A percentile compares a stretch with the other conserved stretches of the same genome.
Conservation (phyloP, 1,140 invertebrate species). For the Euborellia annulipes region DNA sequence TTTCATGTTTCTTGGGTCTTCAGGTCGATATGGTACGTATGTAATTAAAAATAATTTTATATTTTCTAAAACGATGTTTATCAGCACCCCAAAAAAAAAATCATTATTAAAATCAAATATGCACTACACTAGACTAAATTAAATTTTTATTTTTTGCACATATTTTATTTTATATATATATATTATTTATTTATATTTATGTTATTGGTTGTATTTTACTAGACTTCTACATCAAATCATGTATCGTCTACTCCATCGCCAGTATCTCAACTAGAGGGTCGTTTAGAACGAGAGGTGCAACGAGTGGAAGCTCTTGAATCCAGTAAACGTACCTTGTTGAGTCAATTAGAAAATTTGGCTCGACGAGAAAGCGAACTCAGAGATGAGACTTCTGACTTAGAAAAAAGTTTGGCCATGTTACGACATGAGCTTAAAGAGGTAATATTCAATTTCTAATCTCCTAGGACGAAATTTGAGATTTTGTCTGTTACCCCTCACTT, state of each 20-base stretch:
- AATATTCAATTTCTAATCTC: conserved; percentile 4
- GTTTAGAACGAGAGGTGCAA: conserved; percentile 51
- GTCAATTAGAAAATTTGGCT: conserved; percentile 55
- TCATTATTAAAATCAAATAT: too few species aligned
- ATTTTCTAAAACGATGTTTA: too few species aligned
- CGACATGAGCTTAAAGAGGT: conserved; percentile 80
- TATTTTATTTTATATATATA: too few species aligned
- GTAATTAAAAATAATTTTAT: too few species aligned
- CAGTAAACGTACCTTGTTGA: conserved; percentile 48
- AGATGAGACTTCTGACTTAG: conserved; percentile 60
- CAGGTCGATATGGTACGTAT: conserved; percentile 20
- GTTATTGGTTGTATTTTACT: not conserved
- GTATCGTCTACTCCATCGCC: too few species aligned
- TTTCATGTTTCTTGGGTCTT: conserved; percentile 2
- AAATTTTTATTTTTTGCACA: too few species aligned
- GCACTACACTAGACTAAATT: too few species aligned
- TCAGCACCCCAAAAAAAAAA: too few species aligned
- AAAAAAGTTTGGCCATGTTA: conserved; percentile 67
- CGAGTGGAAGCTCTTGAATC: conserved; percentile 54
- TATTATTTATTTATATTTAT: too few species aligned
- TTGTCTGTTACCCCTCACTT: not conserved
- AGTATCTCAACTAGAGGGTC: conserved; percentile 41
- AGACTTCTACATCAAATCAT: too few species aligned
- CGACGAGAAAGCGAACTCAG: conserved; percentile 56
- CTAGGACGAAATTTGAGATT: not conserved